Evolutionary conservation across 2,113 vertebrate genomes (phyloP).

Genomic region (Bubo bubo): DNA sequence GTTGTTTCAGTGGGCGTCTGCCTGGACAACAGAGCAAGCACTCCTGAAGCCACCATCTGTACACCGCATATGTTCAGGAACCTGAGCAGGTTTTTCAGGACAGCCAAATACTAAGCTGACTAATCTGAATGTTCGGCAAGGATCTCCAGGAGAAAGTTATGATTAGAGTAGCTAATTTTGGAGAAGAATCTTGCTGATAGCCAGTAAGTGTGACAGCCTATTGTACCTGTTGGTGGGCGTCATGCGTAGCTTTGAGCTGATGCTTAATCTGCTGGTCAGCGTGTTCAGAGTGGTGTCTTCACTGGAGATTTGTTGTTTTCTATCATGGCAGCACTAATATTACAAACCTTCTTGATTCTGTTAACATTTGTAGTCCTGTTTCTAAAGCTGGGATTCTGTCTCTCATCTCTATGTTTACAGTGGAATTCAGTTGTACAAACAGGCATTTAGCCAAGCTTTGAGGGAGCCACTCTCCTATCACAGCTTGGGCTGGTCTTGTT

Average conservation of each 20-base stretch:
- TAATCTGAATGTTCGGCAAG: background rate
- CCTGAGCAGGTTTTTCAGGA: background rate
- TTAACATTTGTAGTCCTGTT: background rate
- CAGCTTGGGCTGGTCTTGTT: background rate
- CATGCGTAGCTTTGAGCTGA: background rate
- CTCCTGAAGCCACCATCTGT: background rate
- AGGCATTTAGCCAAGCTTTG: background rate
- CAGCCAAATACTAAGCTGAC: background rate
- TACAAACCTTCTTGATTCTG: background rate
- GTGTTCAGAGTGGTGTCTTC: background rate
- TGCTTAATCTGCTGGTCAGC: accelerated
- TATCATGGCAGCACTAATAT: background rate
- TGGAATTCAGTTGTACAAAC: background rate
- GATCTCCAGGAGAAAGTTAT: background rate
- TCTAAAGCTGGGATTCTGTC: background rate
- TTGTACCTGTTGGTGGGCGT: background rate
- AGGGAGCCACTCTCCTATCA: background rate
- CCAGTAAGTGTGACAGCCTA: background rate
- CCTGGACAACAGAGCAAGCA: background rate
- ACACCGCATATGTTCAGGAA: background rate
- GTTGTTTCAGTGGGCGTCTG: background rate
- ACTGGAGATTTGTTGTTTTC: background rate
- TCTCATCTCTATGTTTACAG: background rate
- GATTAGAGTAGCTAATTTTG: background rate
- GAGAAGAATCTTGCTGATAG: background rate